Conservation (phyloP, 2,797 vertebrate species). For the Amniataba percoides region DNA sequence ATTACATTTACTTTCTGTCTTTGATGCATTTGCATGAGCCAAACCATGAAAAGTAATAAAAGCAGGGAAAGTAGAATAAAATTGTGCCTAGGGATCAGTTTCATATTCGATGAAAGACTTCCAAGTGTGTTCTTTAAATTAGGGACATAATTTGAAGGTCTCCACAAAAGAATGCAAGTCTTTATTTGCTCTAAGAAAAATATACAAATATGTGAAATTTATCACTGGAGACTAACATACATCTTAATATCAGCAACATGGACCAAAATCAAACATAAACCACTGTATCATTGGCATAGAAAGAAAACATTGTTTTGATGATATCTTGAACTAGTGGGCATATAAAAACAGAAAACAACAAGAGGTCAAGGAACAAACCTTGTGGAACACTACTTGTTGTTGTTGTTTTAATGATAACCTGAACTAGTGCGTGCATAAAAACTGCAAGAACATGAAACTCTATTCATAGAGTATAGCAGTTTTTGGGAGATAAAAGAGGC, state of each 20-base stretch:
- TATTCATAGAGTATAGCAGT: not conserved
- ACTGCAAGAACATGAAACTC: no score
- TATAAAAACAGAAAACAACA: conserved; percentile 3
- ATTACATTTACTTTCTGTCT: conserved; percentile 45
- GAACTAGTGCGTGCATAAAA: no score
- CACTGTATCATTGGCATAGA: not conserved
- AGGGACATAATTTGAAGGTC: not conserved
- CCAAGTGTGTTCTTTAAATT: conserved; percentile 24
- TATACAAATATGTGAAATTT: not conserved
- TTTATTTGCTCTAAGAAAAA: not conserved
- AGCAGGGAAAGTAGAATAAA: conserved; percentile 25
- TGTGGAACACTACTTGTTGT: conserved; percentile 2
- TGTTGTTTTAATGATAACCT: no score
- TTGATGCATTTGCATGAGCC: conserved; percentile 22
- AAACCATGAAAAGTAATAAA: conserved; percentile 39
- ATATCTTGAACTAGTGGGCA: not conserved
- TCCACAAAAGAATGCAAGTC: conserved; percentile 13
- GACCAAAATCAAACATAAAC: not conserved
- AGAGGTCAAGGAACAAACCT: not conserved
- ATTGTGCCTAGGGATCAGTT: conserved; percentile 12
- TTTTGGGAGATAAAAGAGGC: not conserved
- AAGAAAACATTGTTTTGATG: not conserved
- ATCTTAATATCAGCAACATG: not conserved
- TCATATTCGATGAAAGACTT: conserved; percentile 35
- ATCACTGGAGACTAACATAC: not conserved